Evolutionary conservation across 2,113 vertebrate genomes (phyloP).

Genomic region (Notothenia rossii): DNA sequence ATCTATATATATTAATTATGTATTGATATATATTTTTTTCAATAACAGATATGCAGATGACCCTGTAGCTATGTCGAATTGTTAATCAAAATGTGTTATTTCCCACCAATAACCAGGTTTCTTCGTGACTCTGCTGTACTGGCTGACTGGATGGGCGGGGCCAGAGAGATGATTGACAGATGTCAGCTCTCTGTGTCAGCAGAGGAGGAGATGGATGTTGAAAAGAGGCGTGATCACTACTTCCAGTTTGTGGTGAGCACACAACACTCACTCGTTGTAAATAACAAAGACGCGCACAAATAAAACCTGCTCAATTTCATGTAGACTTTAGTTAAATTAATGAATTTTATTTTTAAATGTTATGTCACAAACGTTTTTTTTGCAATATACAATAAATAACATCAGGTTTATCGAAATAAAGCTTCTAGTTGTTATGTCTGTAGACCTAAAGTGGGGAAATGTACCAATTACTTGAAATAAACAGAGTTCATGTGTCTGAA

Average conservation of each 20-base stretch:
- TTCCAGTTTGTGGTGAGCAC: conserved; percentile 86
- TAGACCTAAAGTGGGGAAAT: not conserved
- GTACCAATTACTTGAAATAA: not conserved
- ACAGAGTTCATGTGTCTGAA: too few relatives aligned
- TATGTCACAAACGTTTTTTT: too few relatives aligned
- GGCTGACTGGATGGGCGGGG: conserved; percentile 85
- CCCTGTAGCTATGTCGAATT: not conserved
- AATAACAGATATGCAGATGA: not conserved
- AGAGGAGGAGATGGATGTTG: conserved; percentile 79
- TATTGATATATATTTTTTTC: not conserved
- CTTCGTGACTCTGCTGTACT: conserved; percentile 80
- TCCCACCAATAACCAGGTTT: conserved; percentile 82
- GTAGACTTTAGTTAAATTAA: too few relatives aligned
- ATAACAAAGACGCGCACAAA: too few relatives aligned
- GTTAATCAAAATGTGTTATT: not conserved
- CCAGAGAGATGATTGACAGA: conserved; percentile 82
- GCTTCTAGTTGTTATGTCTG: not conserved
- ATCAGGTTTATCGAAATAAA: not conserved
- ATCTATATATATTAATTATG: not conserved
- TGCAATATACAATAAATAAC: not conserved
- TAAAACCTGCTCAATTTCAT: too few relatives aligned
- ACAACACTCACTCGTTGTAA: too few relatives aligned
- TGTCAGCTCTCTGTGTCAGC: conserved; percentile 81
- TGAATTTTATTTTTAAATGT: too few relatives aligned
- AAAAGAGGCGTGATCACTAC: conserved; percentile 79